phyloP scores from a whole-genome alignment of 2,797 vertebrate species.

The Sebastes taczanowskii region DNA sequence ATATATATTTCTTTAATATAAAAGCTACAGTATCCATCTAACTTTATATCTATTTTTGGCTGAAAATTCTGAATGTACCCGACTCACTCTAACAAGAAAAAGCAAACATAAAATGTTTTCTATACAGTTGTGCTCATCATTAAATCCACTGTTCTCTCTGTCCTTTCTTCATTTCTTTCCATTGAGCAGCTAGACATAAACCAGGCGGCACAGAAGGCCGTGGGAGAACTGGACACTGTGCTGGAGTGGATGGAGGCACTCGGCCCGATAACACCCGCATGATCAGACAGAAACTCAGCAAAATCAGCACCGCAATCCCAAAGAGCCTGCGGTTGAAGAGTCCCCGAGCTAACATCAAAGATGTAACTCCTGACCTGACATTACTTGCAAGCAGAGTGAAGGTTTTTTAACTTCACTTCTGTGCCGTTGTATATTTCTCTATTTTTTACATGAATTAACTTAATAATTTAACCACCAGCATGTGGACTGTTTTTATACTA shows the following conservation, averaged over 20 bases:
- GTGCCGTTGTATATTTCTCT: conserved; percentile 41
- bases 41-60: background rate
- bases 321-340: background rate
- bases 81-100: background rate
- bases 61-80: background rate
- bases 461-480: background rate
- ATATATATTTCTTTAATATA: background rate
- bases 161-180: background rate
- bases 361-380: background rate
- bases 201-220: conserved; percentile 74
- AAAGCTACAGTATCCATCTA: background rate
- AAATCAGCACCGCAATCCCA: background rate
- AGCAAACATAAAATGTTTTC: background rate
- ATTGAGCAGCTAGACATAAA: conserved; percentile 64
- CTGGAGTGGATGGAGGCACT: conserved; percentile 80
- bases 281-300: background rate
- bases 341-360: background rate
- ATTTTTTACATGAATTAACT: conserved; percentile 39
- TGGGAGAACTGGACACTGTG: conserved; percentile 81
- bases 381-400: background rate
- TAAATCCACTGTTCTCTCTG: background rate
- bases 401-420: background rate
- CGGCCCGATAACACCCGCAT: background rate
- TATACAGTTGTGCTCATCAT: background rate
- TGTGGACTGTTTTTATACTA: background rate